Evolutionary conservation across 1,140 invertebrate species (phyloP), one percentile per base, ranked within the genome.

Genomic region (Elymnias hypermnestra): DNA sequence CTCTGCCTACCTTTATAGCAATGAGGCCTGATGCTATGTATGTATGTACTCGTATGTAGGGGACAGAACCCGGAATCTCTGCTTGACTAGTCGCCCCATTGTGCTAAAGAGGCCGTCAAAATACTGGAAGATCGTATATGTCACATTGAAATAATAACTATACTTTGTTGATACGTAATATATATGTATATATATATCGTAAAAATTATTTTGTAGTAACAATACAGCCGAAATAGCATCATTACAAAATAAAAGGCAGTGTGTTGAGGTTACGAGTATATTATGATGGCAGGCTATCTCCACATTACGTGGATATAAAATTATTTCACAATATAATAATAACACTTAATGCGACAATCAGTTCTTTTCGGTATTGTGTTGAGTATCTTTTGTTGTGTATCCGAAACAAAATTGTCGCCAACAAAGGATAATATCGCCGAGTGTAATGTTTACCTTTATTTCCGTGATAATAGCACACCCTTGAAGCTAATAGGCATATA

Each of bases 381-480:
- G 33, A 0, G 17, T 3, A 8, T 35, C 33, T 21, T 36, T 36
- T 36, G 33, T 36, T 21, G 17, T 21, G 10, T 10, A 19, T 36
- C 18, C 33, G 12, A 19, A 10, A 36, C 17, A 12, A 36, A 36
- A 36, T 36, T 36, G 33, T 21, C 18, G 17, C 33, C 7, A 36
- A 36, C 33, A 36, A 36, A 36, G 7, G 33, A 36, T 36, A 21
- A 36, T 36, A 36, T 21, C 33, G 15, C 12, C 18, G 33, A 36
- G 33, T 36, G 33, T 36, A 36, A 36, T 21, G 33, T 36, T 33
- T 21, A 36, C 33, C 33, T 36, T 36, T 36, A 36, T 36, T 15
- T 36, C 19, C 17, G 19, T 17, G 33, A 36, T 36, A 19, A 36
- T 36, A 36, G 33, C 33, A 12, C 17, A 13, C 33, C 17, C 33